Evolutionary conservation across 2,113 vertebrate species (phyloP), one percentile per base, ranked within the genome.

Genomic region (Microtus richardsoni): DNA sequence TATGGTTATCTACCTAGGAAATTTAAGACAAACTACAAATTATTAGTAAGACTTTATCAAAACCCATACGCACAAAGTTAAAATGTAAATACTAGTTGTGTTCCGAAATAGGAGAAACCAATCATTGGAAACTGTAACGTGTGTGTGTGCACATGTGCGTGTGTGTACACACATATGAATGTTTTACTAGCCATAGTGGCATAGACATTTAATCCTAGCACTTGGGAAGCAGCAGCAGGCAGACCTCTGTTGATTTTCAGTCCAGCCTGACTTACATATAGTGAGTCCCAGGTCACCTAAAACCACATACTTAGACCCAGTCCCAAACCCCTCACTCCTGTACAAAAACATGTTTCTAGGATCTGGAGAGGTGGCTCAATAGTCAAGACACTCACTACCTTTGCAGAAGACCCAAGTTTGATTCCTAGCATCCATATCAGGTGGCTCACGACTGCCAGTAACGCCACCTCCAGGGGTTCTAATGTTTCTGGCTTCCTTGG

Each of bases 11-110:
- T 89, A 44, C 41, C 16, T 36, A 71, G 73, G 44, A 58, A 94
- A 64, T 62, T 75, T 41, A 91, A 91, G 49, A 79, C 14, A 85
- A 86, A 71, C 73, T 93, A 60, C 39, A 78, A 74, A 80, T 54
- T 83, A 41, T 77, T 88, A 77, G 36, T 21, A 89, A 75, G 60
- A 89, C 16, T 68, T 73, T 12, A 24, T n/a, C 36, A 85, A 91
- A 91, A 70, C 84, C 24, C 64, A 41, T 30, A 91, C 49, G 85
- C 62, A 80, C 36, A 94, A 89, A 64, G 73, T 58, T 71, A 95
- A 88, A 85, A 93, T 49, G 39, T 39, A 97, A 95, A 93, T 89
- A 47, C 79, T 41, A 93, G 11, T n/a, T 66, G 14, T 62, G 33
- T 58, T 62, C 28, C 12, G 21, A 64, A 47, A 8, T 47, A 73